phyloP scores from a whole-genome alignment of 2,797 vertebrate genomes.

The Channa striata region DNA sequence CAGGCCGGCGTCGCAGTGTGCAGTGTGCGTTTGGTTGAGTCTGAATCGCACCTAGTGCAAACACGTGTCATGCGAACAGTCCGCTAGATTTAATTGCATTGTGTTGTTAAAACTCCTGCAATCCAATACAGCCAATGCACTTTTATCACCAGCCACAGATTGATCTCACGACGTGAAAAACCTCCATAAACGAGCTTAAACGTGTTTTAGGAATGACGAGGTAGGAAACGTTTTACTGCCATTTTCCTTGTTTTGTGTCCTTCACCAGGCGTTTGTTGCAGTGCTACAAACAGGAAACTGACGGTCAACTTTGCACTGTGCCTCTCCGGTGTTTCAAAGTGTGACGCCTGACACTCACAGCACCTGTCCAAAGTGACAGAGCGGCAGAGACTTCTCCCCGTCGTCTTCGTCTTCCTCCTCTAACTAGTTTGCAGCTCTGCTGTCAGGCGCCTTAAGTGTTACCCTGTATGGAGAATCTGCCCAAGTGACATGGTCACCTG shows the following conservation, averaged over 20 bases:
- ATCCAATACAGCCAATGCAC: not conserved
- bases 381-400: not conserved
- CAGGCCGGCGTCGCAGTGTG: too few relatives aligned
- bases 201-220: not conserved
- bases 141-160: not conserved
- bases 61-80: too few relatives aligned
- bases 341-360: constrained; percentile 3
- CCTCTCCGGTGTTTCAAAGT: not conserved
- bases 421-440: constrained; percentile 27
- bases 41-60: too few relatives aligned
- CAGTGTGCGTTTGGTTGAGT: too few relatives aligned
- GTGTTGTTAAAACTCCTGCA: not conserved
- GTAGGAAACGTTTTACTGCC: too few relatives aligned
- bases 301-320: not conserved
- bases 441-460: constrained; percentile 70
- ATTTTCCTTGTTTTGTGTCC: too few relatives aligned
- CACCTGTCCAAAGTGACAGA: constrained; percentile 5
- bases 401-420: constrained; percentile 30
- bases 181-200: not conserved
- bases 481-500: constrained; percentile 65
- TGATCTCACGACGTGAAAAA: not conserved
- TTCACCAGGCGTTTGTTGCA: not conserved
- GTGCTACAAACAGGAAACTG: not conserved
- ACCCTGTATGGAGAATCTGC: constrained; percentile 64
- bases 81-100: too few relatives aligned